Percentiles rank a stretch among this genome's conserved stretches.
Evolutionary conservation across 2,888 invertebrate genomes (phyloP).

Genomic region (Drosophila pegasa): DNA sequence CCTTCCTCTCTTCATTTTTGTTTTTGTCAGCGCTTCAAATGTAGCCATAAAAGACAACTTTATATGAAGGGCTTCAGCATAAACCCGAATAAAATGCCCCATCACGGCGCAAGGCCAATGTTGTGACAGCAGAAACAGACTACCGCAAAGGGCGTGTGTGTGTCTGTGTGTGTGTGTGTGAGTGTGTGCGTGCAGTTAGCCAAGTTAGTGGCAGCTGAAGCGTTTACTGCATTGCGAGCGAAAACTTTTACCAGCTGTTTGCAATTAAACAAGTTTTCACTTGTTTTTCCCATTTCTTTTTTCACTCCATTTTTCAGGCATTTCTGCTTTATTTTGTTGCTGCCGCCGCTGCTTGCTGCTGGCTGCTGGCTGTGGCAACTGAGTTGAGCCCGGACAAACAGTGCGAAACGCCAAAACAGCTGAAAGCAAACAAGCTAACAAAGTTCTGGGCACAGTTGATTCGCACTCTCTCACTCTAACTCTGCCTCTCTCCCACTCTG

Average conservation of each 20-base stretch:
- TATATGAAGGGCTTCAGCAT: conserved; percentile 64
- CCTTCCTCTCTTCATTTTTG: conserved; percentile 2
- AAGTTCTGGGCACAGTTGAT: conserved; percentile 42
- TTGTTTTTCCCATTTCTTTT: conserved; percentile 2
- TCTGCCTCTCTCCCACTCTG: neutral
- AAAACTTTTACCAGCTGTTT: conserved; percentile 64
- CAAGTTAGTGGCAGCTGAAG: conserved; percentile 49
- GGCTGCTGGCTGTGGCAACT: conserved; percentile 19
- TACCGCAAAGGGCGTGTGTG: too few relatives aligned
- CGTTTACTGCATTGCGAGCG: conserved; percentile 54
- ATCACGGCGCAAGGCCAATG: conserved; percentile 55
- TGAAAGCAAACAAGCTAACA: conserved; percentile 40
- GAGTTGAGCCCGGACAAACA: conserved; percentile 13
- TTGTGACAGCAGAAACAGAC: conserved; percentile 31
- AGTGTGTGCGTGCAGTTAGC: conserved; percentile 31
- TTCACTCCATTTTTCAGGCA: neutral
- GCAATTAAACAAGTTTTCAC: conserved; percentile 73
- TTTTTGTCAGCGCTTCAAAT: conserved; percentile 15
- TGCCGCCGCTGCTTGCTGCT: neutral
- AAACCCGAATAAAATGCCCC: conserved; percentile 70
- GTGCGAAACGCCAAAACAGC: conserved; percentile 33
- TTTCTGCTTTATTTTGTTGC: neutral
- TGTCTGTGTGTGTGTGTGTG: neutral
- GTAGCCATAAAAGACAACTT: conserved; percentile 64
- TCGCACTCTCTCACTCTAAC: conserved; percentile 1